Evolutionary conservation across 2,888 invertebrate genomes (phyloP).

Genomic region (Patella caerulea): DNA sequence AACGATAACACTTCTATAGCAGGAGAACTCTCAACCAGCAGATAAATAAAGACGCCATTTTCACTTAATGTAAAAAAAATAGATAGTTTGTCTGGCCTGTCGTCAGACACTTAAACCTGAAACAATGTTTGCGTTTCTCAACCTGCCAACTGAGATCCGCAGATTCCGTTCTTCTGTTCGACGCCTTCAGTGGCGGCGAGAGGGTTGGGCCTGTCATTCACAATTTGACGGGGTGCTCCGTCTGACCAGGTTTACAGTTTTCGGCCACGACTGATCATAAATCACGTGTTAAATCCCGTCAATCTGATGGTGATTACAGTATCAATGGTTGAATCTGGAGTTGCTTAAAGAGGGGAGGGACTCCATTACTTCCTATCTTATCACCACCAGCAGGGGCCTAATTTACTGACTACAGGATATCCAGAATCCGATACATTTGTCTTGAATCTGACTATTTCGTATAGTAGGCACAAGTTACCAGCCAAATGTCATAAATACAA

Average conservation of each 20-base stretch:
- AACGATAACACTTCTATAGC: too few relatives aligned
- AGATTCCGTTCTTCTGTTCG: neutral
- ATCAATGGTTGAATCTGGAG: neutral
- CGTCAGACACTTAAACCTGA: slow-evolving; percentile 3
- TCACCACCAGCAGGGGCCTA: slow-evolving; percentile 5
- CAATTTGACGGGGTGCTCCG: neutral
- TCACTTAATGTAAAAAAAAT: neutral
- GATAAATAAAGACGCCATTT: slow-evolving; percentile 5
- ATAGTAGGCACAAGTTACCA: too few relatives aligned
- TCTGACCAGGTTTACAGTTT: neutral
- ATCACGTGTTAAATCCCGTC: neutral
- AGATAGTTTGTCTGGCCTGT: slow-evolving; percentile 7
- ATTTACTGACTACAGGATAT: slow-evolving; percentile 7
- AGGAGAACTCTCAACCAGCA: neutral
- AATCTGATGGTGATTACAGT: slow-evolving; percentile 9
- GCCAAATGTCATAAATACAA: too few relatives aligned
- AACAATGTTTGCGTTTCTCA: slow-evolving; percentile 12
- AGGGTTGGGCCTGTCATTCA: slow-evolving; percentile 2
- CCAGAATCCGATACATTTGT: neutral
- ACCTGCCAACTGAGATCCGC: neutral
- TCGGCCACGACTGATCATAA: neutral
- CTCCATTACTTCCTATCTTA: slow-evolving; percentile 8
- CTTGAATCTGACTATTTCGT: too few relatives aligned
- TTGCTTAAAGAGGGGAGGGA: slow-evolving; percentile 3
- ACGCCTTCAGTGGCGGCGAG: slow-evolving; percentile 2